Base-by-base conservation (phyloP, 1,140 invertebrate species). In the Bombus terrestris region DNA sequence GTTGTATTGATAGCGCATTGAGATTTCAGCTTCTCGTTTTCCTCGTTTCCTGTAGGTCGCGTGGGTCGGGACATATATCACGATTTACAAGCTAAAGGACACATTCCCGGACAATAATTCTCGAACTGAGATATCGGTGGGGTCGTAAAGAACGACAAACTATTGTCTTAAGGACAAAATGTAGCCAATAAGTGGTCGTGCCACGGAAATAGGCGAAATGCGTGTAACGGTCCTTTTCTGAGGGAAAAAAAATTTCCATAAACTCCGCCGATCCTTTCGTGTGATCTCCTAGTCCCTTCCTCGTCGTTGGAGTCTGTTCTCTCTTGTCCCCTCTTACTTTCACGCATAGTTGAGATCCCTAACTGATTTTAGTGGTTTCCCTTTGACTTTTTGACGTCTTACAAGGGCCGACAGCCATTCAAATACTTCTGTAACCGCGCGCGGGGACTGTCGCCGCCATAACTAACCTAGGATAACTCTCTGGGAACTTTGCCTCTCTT, bases 301-400 rank as follows among this genome's bases (percentile, higher is more conserved):
- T 90, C 85, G 76, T 90, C 87, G 78, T 41, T 57, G 71, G 39
- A 85, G 82, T 37, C 88, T 35, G 47, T 13, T 72, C 73, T 15
- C 37, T 68, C 78, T 74, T 62, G 64, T 66, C 32, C 74, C 82
- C 84, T 87, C 88, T 91, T 86, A 71, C 78, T 92, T 85, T 82
- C 78, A 83, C 86, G 91, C 92, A 95, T 94, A 95, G 95, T 95
- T 95, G 93, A 95, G 94, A 95, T 94, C 94, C 94, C 93, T 94
- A 94, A 95, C 94, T 94, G 94, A 95, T 95, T 95, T 95, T 94
- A 94, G 94, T 95, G 94, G 94, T 94, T 95, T 95, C 93, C 89
- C 94, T 95, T 95, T 94, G 94, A 94, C 94, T 95, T 95, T 95
- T 95, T 93, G 94, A 95, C 94, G 91, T 95, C 92, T 95, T 94